phyloP scores from a whole-genome alignment of 2,888 invertebrate genomes.

The Mythimna albipuncta region DNA sequence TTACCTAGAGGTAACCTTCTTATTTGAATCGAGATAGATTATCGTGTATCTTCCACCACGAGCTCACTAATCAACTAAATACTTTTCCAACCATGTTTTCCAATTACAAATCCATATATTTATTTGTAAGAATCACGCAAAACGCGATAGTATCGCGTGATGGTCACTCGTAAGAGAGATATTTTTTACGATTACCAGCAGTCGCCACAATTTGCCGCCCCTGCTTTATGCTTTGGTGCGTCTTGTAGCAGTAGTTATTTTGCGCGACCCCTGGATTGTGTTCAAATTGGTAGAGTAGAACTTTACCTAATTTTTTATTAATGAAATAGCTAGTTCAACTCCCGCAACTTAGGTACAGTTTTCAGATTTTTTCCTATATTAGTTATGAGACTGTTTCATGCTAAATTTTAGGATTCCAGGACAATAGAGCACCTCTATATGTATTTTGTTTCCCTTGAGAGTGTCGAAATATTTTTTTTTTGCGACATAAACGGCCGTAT shows the following conservation, averaged over 20 bases:
- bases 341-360: no score
- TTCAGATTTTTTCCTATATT: no score
- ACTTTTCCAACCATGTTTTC: not conserved
- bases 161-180: constrained; percentile 68
- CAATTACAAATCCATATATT: constrained; percentile 37
- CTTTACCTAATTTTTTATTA: no score
- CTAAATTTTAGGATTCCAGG: no score
- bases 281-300: constrained; percentile 63
- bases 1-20: no score
- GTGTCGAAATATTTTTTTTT: no score
- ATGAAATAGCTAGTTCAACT: no score
- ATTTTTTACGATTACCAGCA: constrained; percentile 70
- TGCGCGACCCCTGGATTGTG: constrained; percentile 63
- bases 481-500: no score
- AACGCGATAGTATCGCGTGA: constrained; percentile 68
- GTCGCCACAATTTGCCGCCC: constrained; percentile 77
- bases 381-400: no score
- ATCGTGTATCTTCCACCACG: not conserved
- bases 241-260: constrained; percentile 77
- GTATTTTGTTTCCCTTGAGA: no score
- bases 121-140: constrained; percentile 53
- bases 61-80: not conserved
- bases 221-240: constrained; percentile 81
- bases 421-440: no score
- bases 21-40: no score